These are phyloP conservation scores for Zaprionus kolodkinae DNA, from an alignment of 1,140 invertebrate genomes.

Conservation along the genomic window DNA sequence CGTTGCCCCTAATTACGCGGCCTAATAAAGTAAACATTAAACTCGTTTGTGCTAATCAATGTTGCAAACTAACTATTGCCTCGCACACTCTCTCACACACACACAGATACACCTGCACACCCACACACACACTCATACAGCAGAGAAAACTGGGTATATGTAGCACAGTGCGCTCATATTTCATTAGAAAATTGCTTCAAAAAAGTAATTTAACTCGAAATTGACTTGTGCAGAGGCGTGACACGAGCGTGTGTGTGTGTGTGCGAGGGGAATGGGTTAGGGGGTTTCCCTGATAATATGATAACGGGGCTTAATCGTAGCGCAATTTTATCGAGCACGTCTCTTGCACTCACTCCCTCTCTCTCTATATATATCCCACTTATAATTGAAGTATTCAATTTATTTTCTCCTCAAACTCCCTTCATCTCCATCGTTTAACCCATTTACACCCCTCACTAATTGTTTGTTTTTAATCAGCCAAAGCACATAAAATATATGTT, in stretches of 20 bases:
- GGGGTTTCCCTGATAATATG: conserved; percentile 68
- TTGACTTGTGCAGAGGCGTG: conserved; percentile 22
- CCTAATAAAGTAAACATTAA: conserved; percentile 81
- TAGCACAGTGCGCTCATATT: conserved; percentile 36
- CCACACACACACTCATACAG: conserved; percentile 10
- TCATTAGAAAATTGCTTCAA: conserved; percentile 39
- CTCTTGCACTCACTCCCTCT: background rate
- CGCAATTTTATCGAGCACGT: conserved; percentile 20
- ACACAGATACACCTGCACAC: conserved; percentile 9
- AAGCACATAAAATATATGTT: conserved; percentile 75
- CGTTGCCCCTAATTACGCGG: conserved; percentile 68
- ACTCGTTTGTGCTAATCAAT: conserved; percentile 77
- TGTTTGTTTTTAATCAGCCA: conserved; percentile 79
- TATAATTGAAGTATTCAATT: conserved; percentile 76
- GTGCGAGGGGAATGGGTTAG: too few species aligned
- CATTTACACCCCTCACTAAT: conserved; percentile 38
- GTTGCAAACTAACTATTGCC: conserved; percentile 69
- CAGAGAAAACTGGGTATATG: conserved; percentile 10
- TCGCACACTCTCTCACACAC: background rate
- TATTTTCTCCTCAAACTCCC: conserved; percentile 37
- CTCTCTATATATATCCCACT: conserved; percentile 13
- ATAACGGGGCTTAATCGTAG: conserved; percentile 48
- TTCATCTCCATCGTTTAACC: background rate
- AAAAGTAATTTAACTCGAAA: conserved; percentile 63
- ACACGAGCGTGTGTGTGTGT: background rate